phyloP scores from a whole-genome alignment of 2,888 invertebrate genomes.

The Leptopilina syphax region DNA sequence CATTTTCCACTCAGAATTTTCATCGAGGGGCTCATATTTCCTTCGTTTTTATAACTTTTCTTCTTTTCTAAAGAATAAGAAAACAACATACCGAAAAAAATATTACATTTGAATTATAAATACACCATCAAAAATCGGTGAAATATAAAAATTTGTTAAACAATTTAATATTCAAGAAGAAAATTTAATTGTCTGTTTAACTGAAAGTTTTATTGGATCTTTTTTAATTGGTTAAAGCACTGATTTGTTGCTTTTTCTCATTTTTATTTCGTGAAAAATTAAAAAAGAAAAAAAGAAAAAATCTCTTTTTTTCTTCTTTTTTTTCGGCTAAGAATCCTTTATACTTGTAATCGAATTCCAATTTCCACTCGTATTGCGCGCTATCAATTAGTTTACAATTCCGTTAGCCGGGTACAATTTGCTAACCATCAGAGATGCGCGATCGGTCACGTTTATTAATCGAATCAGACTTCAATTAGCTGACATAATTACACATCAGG shows the following conservation, averaged over 20 bases:
- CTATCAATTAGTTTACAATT: conserved; percentile 40
- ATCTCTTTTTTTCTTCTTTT: background rate
- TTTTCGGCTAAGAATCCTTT: conserved; percentile 11
- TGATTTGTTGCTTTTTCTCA: too few relatives aligned
- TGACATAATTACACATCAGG: conserved; percentile 65
- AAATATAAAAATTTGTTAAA: too few relatives aligned
- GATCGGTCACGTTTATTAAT: conserved; percentile 67
- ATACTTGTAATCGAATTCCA: conserved; percentile 24
- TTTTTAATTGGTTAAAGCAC: too few relatives aligned
- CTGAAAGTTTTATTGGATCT: background rate
- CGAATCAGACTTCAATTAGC: conserved; percentile 69
- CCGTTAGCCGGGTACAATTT: conserved; percentile 23
- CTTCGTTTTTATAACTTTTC: background rate
- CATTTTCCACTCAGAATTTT: conserved; percentile 15
- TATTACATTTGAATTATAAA: too few relatives aligned
- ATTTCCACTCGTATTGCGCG: conserved; percentile 8
- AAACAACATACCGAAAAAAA: background rate
- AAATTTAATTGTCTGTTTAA: too few relatives aligned
- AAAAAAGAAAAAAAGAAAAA: background rate
- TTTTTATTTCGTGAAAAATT: too few relatives aligned
- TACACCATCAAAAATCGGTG: too few relatives aligned
- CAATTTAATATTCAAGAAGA: too few relatives aligned
- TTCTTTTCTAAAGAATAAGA: background rate
- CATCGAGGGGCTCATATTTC: background rate
- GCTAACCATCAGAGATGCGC: conserved; percentile 53